phyloP scores from a whole-genome alignment of 2,888 invertebrate species.

The Synanthedon myopaeformis region DNA sequence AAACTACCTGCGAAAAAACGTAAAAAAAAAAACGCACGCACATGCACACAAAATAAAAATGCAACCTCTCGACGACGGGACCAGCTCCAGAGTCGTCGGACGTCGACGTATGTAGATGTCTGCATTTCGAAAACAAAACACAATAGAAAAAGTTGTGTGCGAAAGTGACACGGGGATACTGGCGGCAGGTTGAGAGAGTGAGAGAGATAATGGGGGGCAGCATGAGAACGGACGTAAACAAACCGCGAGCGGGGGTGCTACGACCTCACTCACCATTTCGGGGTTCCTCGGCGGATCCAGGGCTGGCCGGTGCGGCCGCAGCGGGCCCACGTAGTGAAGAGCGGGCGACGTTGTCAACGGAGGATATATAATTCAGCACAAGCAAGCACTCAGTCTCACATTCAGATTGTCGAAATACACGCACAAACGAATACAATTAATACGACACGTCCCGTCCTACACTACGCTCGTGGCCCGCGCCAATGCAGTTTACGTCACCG shows the following conservation, averaged over 20 bases:
- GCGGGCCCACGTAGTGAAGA: constrained; percentile 7
- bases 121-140: constrained; percentile 69
- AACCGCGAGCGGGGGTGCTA: constrained; percentile 63
- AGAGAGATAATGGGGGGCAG: constrained; percentile 17
- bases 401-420: constrained; percentile 37
- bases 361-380: constrained; percentile 24
- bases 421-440: constrained; percentile 27
- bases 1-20: constrained; percentile 57
- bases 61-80: constrained; percentile 48
- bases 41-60: constrained; percentile 56
- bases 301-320: constrained; percentile 31
- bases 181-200: constrained; percentile 63
- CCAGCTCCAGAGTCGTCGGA: constrained; percentile 46
- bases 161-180: constrained; percentile 57
- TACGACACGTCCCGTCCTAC: constrained; percentile 65
- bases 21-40: constrained; percentile 50
- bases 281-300: constrained; percentile 47
- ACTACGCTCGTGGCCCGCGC: constrained; percentile 65
- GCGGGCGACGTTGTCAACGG: constrained; percentile 49
- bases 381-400: constrained; percentile 48
- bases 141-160: constrained; percentile 63
- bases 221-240: constrained; percentile 66
- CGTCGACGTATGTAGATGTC: constrained; percentile 53
- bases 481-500: constrained; percentile 70
- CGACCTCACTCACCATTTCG: constrained; percentile 70